Evolutionary conservation across 2,888 invertebrate species (phyloP), one percentile per base, ranked within the genome.

Genomic region (Rhopalosiphum nymphaeae): DNA sequence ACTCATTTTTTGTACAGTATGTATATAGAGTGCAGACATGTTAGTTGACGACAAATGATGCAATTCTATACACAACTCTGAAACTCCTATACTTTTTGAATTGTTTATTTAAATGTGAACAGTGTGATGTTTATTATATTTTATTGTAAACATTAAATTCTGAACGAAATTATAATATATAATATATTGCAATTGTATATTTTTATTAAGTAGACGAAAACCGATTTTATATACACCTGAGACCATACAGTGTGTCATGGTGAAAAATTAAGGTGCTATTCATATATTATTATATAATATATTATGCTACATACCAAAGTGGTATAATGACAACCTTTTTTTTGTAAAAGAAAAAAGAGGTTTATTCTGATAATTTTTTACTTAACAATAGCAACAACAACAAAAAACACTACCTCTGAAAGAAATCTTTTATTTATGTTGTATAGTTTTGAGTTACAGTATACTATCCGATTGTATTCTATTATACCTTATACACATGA

Each of bases 261-360:
- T 84, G 53, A 94, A 91, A 85, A 61, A 91, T 94, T 87, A 94
- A 91, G 44, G 67, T 94, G 88, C 78, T 61, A 44, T 91, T 88
- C 88, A 91, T 86, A 29, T 5, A 44, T 46, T 86, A 46, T 44
- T 42, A 26, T 29, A 44, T 85, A 85, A 42, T 85, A 85, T 42
- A 84, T 42, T 78, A 78, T 78, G 78, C 78, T 78, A 9, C 26
- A 36, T 78, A 78, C 78, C 78, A 36, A 78, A 78, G 78, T 78
- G 36, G 36, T 78, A 9, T 78, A 36, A 78, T 78, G 78, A 78
- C 78, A 86, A 49, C 85, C 61, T 94, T 91, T 90, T 78, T 90
- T 78, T 44, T 53, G 57, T 94, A 36, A 46, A 46, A 21, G 53
- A 53, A 53, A 53, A 53, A 53, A 53, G 21, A 53, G 53, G 56